phyloP scores from a whole-genome alignment of 2,888 invertebrate genomes.

The Dendrolimus houi region DNA sequence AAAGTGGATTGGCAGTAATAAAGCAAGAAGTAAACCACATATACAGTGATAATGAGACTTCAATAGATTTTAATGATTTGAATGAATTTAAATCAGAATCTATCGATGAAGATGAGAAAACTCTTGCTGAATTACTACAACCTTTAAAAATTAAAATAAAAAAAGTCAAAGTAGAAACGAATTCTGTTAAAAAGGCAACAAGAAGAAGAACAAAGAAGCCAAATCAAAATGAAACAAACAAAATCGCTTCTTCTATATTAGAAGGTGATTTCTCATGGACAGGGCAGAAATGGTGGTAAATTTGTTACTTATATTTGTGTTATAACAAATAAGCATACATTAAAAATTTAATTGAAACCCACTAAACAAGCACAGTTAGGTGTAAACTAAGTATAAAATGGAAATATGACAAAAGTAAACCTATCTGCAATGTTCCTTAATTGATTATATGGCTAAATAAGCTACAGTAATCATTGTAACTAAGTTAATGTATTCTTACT shows the following conservation, averaged over 20 bases:
- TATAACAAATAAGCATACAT: background rate
- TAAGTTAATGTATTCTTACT: no score
- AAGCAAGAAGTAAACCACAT: slow-evolving; percentile 34
- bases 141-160: slow-evolving; percentile 19
- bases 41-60: slow-evolving; percentile 16
- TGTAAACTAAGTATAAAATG: no score
- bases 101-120: slow-evolving; percentile 16
- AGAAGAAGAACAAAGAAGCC: slow-evolving; percentile 12
- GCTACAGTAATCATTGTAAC: no score
- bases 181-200: slow-evolving; percentile 10
- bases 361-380: no score
- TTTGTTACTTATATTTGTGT: slow-evolving; percentile 10
- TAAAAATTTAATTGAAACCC: no score
- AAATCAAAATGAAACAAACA: slow-evolving; percentile 27
- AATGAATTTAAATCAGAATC: slow-evolving; percentile 11
- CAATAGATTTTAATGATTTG: slow-evolving; percentile 3
- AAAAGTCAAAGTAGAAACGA: slow-evolving; percentile 18
- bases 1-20: slow-evolving; percentile 30
- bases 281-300: slow-evolving; percentile 64
- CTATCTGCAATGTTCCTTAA: no score
- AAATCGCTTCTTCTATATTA: slow-evolving; percentile 52
- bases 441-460: no score
- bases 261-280: slow-evolving; percentile 60
- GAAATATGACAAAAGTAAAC: no score
- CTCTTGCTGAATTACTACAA: slow-evolving; percentile 19